Evolutionary conservation across 2,888 invertebrate genomes (phyloP).

Genomic region (Endomychus coccineus): DNA sequence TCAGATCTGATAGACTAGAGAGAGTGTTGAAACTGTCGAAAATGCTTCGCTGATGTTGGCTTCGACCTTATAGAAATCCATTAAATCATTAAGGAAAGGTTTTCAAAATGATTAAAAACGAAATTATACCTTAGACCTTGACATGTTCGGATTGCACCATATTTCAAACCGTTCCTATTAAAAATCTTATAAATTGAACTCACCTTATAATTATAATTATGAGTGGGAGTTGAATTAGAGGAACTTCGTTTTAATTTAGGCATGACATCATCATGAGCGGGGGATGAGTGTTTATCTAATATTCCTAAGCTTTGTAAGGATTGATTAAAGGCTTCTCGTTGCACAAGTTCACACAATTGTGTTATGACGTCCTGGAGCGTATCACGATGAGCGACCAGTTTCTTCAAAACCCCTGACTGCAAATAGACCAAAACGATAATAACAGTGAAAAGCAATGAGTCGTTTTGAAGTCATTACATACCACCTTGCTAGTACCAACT

Average conservation of each 20-base stretch:
- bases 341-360: constrained; percentile 53
- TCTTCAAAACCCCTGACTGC: constrained; percentile 48
- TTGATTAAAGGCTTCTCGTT: constrained; percentile 55
- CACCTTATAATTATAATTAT: constrained; percentile 28
- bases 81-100: too few relatives aligned
- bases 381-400: constrained; percentile 46
- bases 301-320: constrained; percentile 52
- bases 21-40: too few relatives aligned
- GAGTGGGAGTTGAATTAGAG: constrained; percentile 22
- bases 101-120: too few relatives aligned
- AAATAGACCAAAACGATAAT: constrained; percentile 17
- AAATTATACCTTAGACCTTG: too few relatives aligned
- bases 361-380: constrained; percentile 46
- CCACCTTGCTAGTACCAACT: constrained; percentile 58
- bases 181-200: constrained; percentile 2
- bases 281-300: constrained; percentile 31
- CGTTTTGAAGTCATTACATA: too few relatives aligned
- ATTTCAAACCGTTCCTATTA: background rate
- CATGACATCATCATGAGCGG: constrained; percentile 17
- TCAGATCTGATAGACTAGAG: too few relatives aligned
- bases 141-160: too few relatives aligned
- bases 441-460: constrained; percentile 16
- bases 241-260: constrained; percentile 22
- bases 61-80: too few relatives aligned
- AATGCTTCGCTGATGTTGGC: too few relatives aligned